Evolutionary conservation across 2,113 vertebrate species (phyloP).

Genomic region (Pangasianodon gigas): DNA sequence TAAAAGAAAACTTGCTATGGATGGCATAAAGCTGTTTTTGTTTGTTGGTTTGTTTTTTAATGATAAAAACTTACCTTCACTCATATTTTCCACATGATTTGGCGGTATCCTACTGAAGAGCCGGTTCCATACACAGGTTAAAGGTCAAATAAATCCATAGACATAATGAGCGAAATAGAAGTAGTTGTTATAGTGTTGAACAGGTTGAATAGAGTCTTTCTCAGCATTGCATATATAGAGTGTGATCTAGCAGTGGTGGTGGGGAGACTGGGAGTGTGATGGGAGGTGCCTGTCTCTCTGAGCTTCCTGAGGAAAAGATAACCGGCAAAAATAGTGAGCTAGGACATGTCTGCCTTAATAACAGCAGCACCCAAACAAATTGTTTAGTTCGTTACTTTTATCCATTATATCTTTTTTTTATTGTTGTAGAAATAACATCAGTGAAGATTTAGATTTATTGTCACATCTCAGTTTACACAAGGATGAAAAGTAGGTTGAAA

Average conservation of each 20-base stretch:
- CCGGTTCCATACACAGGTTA: not conserved
- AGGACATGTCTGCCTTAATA: not conserved
- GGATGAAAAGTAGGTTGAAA: not conserved
- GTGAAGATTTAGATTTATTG: not conserved
- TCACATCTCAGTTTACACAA: not conserved
- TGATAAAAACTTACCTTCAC: constrained; percentile 36
- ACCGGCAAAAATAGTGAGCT: constrained; percentile 25
- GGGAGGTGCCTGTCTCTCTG: constrained; percentile 26
- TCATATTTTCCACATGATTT: constrained; percentile 43
- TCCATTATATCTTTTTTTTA: not conserved
- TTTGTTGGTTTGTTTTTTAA: not conserved
- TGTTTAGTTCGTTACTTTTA: not conserved
- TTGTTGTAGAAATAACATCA: not conserved
- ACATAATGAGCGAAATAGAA: not conserved
- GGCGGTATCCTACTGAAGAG: not conserved
- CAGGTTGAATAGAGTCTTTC: not conserved
- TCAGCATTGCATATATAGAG: not conserved
- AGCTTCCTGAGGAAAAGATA: constrained; percentile 58
- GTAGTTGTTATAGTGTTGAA: not conserved
- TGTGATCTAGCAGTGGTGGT: not conserved
- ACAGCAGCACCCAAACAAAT: not conserved
- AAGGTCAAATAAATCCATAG: not conserved
- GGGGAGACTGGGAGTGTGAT: constrained; percentile 11
- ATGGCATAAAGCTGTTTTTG: not conserved
- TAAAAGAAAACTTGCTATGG: not conserved